A percentile compares a stretch with the other conserved stretches of the same genome.
Evolutionary conservation across 2,113 vertebrate species (phyloP).

Genomic region (Jaculus jaculus): DNA sequence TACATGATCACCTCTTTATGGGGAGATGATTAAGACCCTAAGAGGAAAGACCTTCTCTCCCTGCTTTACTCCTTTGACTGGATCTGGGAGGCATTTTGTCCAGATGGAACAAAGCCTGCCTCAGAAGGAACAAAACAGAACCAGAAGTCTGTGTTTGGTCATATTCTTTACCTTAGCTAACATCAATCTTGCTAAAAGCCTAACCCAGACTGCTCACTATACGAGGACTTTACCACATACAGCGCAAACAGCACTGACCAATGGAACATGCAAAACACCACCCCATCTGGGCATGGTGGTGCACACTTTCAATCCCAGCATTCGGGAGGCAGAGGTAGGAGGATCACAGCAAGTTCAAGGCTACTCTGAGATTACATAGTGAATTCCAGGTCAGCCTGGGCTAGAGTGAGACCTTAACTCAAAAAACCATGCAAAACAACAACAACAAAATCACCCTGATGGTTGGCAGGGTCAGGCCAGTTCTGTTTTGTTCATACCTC

Average conservation of each 20-base stretch:
- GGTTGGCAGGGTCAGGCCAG: not conserved
- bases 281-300: too few relatives aligned
- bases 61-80: not conserved
- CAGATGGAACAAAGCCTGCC: not conserved
- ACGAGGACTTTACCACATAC: not conserved
- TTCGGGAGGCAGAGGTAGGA: too few relatives aligned
- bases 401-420: too few relatives aligned
- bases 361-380: too few relatives aligned
- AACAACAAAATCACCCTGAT: not conserved
- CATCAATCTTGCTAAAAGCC: not conserved
- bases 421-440: too few relatives aligned
- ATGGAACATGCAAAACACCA: not conserved
- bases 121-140: not conserved
- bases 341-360: too few relatives aligned
- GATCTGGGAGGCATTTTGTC: not conserved
- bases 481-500: rapidly evolving
- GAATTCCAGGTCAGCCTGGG: too few relatives aligned
- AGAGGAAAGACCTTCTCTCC: not conserved
- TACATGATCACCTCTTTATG: not conserved
- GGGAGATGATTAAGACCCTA: not conserved
- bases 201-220: too few relatives aligned
- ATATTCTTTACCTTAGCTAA: not conserved
- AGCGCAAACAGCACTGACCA: not conserved
- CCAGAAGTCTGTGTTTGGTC: not conserved
- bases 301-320: too few relatives aligned